Base-by-base conservation (phyloP, 1,140 invertebrate genomes). In the Phthorimaea operculella region DNA sequence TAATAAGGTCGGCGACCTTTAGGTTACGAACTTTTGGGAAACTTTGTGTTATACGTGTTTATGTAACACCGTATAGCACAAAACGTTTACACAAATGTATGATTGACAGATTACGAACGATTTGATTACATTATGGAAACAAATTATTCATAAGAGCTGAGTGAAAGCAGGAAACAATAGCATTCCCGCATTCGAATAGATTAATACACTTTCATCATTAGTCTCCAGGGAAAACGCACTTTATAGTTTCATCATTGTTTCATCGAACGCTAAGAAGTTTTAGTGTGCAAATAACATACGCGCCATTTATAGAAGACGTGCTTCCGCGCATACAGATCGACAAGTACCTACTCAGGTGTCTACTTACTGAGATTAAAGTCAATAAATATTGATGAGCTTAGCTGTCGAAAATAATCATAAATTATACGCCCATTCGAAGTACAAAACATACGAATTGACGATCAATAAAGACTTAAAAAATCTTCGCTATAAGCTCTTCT, bases 121-220 rank as follows among this genome's bases (percentile, higher is more conserved):
- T 28, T 28, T 28, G 21, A 4, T 28, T 28, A 28, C 21, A 28
- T 28, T 28, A 28, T 4, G 2, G 21, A 28, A 28, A 28, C 21
- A 28, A 28, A 28, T 28, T 28, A 28, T 28, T 39, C 36, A 39
- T 39, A 39, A 12, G 36, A 39, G 51, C 52, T 9, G 21, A 55
- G 58, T 52, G 58, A 59, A 59, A 59, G 58, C 51, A 47, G 45
- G 42, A 21, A 45, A 51, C 52, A 51, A 59, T 54, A 49, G n/a
- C n/a, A 9, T 39, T 39, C 36, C 36, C 36, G 36, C 36, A 39
- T 39, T 39, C n/a, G 10, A 39, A 28, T 28, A 28, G 21, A 39
- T 39, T n/a, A 39, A 10, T 39, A 10, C 36, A 39, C 36, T 39
- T 39, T 2, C 36, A 39, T 39, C 10, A 39, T 39, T 39, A 39